Base-by-base conservation (phyloP, 2,113 vertebrate genomes). In the Salvator merianae region DNA sequence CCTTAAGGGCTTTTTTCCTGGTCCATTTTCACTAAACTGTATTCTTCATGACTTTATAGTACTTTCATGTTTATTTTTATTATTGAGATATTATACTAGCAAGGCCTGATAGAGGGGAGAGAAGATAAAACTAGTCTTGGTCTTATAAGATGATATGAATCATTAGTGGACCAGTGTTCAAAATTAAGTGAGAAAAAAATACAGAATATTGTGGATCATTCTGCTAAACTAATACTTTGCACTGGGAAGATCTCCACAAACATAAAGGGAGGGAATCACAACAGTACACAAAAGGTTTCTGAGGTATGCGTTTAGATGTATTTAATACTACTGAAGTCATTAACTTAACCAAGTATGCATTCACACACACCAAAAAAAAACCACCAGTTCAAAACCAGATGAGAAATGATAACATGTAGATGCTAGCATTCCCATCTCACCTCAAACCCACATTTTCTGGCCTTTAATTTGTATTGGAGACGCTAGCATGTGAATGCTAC, bases 41-140 rank as follows among this genome's bases (percentile, higher is more conserved):
- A 77, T 68, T 82, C 76, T 78, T 74, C 73, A 79, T 77, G 32
- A 75, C 80, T 91, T 90, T 88, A 87, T 79, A 43, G 7, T 55
- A 62, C 10, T 3, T 72, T 79, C 50, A 43, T 83, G 84, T 89
- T 88, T 90, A 8, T 81, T 65, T 92, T 87, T 84, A 70, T 89
- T 93, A 88, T 86, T 84, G 84, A 89, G 90, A 82, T 75, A 76
- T 82, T 85, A 79, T 91, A 74, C 82, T 83, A 93, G 65, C 50
- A 70, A 75, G 85, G 86, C 79, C 76, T 88, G 90, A 20, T 22
- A 20, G 20, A 8, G 34, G 34, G 36, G 26, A 40, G 85, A 90
- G 93, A 91, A 92, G 92, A 87, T 90, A 87, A 88, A 71, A 84
- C 74, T 28, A 92, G 79, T 62, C 79, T 93, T 81, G 73, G 83